phyloP scores from a whole-genome alignment of 2,113 vertebrate species.

The Perca flavescens region DNA sequence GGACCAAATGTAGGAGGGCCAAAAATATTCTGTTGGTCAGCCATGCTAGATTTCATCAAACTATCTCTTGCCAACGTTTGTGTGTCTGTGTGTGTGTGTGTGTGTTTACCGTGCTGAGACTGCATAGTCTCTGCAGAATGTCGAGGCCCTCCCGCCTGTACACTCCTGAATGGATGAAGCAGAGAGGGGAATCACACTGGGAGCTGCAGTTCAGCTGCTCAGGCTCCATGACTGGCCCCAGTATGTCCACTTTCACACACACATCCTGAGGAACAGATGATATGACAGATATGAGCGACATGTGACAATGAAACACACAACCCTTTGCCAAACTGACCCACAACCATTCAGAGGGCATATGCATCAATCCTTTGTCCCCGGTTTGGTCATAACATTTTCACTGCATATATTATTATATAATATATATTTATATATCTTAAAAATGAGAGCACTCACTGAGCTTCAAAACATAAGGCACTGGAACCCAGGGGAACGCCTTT shows the following conservation, averaged over 20 bases:
- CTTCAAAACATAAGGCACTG: not conserved
- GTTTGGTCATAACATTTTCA: not conserved
- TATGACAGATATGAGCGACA: not conserved
- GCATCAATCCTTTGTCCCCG: not conserved
- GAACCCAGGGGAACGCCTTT: not conserved
- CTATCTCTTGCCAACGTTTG: not conserved
- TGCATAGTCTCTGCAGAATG: constrained; percentile 88
- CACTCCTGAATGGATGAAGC: constrained; percentile 79
- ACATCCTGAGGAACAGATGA: constrained; percentile 56
- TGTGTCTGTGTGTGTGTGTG: not conserved
- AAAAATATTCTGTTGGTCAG: constrained; percentile 18
- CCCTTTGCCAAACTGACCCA: not conserved
- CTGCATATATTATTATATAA: not conserved
- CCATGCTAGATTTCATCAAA: not conserved
- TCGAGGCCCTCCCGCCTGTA: constrained; percentile 81
- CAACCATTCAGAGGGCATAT: not conserved
- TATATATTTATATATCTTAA: not conserved
- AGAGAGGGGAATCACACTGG: constrained; percentile 84
- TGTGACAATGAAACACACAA: not conserved
- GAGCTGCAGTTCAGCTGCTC: constrained; percentile 93
- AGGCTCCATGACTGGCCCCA: constrained; percentile 85
- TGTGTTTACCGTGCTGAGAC: constrained; percentile 84
- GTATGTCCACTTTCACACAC: constrained; percentile 62
- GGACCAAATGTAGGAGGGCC: not conserved
- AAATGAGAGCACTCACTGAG: not conserved